Percentiles rank a stretch among this genome's conserved stretches.
phyloP scores from a whole-genome alignment of 1,140 invertebrate genomes.

The Drosophila arizonae region DNA sequence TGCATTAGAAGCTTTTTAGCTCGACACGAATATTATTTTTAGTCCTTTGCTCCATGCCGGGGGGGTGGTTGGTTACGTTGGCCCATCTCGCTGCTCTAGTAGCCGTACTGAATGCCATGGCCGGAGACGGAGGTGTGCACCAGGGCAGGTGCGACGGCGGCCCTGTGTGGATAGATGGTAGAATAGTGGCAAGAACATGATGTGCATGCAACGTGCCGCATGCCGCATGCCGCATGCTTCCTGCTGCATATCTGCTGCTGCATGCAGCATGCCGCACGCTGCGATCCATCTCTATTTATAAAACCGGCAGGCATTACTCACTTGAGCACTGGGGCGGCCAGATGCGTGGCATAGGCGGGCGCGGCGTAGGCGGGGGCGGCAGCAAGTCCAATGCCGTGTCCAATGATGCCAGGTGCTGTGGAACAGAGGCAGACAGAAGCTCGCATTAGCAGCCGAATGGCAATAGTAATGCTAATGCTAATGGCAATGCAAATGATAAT shows the following conservation, averaged over 20 bases:
- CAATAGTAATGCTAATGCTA: not conserved
- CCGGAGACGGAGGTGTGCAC: constrained; percentile 83
- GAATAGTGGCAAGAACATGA: not conserved
- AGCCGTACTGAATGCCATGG: constrained; percentile 83
- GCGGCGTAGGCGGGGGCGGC: constrained; percentile 63
- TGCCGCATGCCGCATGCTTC: not conserved
- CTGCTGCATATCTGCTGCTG: not conserved
- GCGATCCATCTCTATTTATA: constrained; percentile 54
- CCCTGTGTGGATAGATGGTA: constrained; percentile 36
- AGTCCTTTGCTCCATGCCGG: constrained; percentile 33
- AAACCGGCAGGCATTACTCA: constrained; percentile 57
- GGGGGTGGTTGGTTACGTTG: not conserved
- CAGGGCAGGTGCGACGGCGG: constrained; percentile 75
- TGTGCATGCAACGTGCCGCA: not conserved
- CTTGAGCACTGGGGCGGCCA: constrained; percentile 73
- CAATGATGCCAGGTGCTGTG: constrained; percentile 65
- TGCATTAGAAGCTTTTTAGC: constrained; percentile 46
- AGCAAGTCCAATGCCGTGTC: constrained; percentile 69
- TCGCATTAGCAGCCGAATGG: constrained; percentile 24
- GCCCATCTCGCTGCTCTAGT: constrained; percentile 65
- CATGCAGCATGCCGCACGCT: not conserved
- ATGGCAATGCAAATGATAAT: constrained; percentile 2
- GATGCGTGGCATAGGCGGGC: constrained; percentile 68
- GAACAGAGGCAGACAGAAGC: constrained; percentile 14
- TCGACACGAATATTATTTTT: constrained; percentile 53